phyloP scores from a whole-genome alignment of 2,113 vertebrate species.

The Conger conger region DNA sequence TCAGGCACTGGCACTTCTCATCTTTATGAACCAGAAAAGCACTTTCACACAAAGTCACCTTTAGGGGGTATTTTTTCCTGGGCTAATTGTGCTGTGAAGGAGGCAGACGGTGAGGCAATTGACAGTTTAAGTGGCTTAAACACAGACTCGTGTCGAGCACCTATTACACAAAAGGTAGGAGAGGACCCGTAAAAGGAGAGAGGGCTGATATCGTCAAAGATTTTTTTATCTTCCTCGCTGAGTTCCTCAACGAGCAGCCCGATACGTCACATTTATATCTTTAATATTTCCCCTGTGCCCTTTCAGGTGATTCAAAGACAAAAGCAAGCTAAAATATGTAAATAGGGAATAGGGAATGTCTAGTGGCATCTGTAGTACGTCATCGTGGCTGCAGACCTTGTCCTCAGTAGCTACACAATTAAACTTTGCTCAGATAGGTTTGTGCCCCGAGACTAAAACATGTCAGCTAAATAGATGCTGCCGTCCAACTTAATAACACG shows the following conservation, averaged over 20 bases:
- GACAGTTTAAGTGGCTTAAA: constrained; percentile 26
- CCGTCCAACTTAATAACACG: constrained; percentile 20
- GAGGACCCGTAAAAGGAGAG: neutral
- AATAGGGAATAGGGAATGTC: neutral
- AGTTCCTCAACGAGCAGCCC: neutral
- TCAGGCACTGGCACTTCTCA: constrained; percentile 60
- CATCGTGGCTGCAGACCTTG: constrained; percentile 6
- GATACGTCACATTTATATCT: neutral
- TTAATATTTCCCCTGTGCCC: neutral
- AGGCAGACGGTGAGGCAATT: constrained; percentile 25
- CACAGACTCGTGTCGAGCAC: neutral
- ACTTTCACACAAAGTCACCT: constrained; percentile 60
- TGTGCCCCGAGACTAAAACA: constrained; percentile 18
- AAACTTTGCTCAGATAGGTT: constrained; percentile 17
- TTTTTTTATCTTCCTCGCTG: neutral
- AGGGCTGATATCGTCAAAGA: neutral
- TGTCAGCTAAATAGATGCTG: neutral
- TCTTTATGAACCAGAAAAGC: constrained; percentile 73
- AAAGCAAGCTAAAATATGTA: neutral
- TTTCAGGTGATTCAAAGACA: constrained; percentile 10
- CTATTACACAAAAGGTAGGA: constrained; percentile 4
- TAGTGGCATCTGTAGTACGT: neutral
- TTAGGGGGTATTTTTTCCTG: constrained; percentile 57
- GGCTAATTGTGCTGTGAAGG: constrained; percentile 31
- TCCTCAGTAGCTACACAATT: constrained; percentile 19